Evolutionary conservation across 2,113 vertebrate species (phyloP).

Genomic region (Ciconia boyciana): DNA sequence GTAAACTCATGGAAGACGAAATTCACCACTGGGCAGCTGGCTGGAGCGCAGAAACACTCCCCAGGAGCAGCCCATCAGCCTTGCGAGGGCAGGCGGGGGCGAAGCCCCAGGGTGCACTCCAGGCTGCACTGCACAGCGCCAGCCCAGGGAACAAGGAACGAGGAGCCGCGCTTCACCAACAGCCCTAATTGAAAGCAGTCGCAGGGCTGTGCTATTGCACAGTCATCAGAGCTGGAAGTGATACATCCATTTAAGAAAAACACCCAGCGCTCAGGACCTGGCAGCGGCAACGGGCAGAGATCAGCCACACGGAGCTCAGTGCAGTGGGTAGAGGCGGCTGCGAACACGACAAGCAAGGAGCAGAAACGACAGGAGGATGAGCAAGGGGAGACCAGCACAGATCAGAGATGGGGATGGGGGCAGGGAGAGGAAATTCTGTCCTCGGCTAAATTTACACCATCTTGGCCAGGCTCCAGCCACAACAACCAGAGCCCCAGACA

Average conservation of each 20-base stretch:
- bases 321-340: accelerated
- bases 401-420: background rate
- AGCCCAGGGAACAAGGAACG: background rate
- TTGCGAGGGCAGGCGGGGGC: background rate
- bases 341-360: accelerated
- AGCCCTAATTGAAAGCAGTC: background rate
- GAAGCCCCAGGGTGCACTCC: background rate
- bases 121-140: background rate
- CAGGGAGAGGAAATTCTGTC: background rate
- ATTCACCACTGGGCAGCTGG: background rate
- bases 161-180: accelerated
- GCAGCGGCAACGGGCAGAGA: accelerated
- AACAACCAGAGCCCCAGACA: background rate
- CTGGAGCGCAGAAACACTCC: background rate
- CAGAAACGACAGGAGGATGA: background rate
- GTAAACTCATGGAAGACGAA: background rate
- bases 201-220: background rate
- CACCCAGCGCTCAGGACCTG: background rate
- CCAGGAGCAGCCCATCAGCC: background rate
- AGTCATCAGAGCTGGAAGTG: background rate
- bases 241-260: background rate
- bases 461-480: background rate
- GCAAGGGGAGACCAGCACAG: background rate
- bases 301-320: accelerated
- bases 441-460: background rate